phyloP scores from a whole-genome alignment of 2,888 invertebrate species.

The Caenorhabditis drosophilae region DNA sequence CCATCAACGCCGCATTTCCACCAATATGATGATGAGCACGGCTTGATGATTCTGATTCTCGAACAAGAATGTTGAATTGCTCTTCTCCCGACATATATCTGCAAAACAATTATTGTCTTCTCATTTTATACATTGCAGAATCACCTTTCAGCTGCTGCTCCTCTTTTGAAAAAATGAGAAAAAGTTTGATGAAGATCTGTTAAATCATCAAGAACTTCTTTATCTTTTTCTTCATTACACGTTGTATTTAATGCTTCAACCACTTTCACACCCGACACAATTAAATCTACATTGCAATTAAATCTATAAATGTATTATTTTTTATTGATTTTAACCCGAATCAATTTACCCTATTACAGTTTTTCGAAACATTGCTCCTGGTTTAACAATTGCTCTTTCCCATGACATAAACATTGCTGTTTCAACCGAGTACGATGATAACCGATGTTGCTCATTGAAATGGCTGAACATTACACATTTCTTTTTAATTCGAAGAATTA shows the following conservation, averaged over 20 bases:
- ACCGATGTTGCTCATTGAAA: constrained; percentile 63
- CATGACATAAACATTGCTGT: constrained; percentile 61
- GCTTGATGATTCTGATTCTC: constrained; percentile 45
- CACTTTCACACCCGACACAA: constrained; percentile 70
- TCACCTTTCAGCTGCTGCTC: constrained; percentile 71
- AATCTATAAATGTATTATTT: constrained; percentile 48
- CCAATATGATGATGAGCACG: constrained; percentile 70
- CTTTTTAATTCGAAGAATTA: not conserved
- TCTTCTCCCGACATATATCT: constrained; percentile 61
- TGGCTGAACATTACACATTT: constrained; percentile 34
- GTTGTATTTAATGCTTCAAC: constrained; percentile 68
- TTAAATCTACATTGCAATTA: constrained; percentile 72
- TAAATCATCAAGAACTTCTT: constrained; percentile 47
- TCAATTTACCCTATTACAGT: constrained; percentile 62
- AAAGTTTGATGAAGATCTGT: constrained; percentile 71
- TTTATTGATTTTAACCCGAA: no score
- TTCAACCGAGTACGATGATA: constrained; percentile 60
- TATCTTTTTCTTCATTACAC: constrained; percentile 56
- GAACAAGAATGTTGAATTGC: constrained; percentile 55
- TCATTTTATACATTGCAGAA: not conserved
- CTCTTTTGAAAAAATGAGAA: constrained; percentile 70
- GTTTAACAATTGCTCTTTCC: constrained; percentile 63
- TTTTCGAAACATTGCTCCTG: constrained; percentile 61
- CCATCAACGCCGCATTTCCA: constrained; percentile 73
- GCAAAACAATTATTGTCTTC: constrained; percentile 3